Percentiles rank a stretch among this genome's conserved stretches.
Conservation (phyloP, 2,888 invertebrate genomes). For the Noctua janthina region DNA sequence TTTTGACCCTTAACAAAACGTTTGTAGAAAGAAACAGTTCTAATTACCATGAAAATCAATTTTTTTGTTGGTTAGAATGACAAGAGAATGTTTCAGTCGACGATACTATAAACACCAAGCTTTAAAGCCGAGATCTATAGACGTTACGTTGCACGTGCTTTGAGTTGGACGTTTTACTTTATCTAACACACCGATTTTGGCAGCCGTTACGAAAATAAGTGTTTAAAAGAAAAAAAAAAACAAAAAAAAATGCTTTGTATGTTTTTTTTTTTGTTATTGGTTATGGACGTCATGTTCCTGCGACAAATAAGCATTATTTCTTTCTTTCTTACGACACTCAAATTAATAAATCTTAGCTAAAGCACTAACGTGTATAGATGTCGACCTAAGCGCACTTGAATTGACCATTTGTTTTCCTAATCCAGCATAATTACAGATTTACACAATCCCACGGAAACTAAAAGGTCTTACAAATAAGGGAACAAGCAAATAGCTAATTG, state of each 20-base stretch:
- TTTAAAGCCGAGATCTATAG: not conserved
- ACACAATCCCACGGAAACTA: conserved; percentile 56
- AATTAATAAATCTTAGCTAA: not conserved
- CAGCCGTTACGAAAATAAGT: not conserved
- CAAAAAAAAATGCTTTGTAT: no score
- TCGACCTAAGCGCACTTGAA: not conserved
- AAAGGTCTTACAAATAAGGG: conserved; percentile 42
- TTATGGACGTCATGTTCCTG: no score
- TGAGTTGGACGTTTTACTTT: not conserved
- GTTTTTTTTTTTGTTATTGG: no score
- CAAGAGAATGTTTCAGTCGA: not conserved
- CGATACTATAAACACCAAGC: not conserved
- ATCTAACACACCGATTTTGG: not conserved
- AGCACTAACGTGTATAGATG: not conserved
- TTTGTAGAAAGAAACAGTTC: not conserved
- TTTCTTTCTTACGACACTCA: not conserved
- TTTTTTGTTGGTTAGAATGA: not conserved
- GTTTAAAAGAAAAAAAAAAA: no score
- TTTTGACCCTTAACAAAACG: not conserved
- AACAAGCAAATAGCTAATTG: conserved; percentile 62
- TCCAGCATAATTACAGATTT: conserved; percentile 34
- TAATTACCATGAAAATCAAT: not conserved
- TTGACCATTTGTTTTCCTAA: conserved; percentile 23
- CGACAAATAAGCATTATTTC: no score
- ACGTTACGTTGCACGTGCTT: not conserved